These are phyloP conservation scores for Labia minor DNA, from an alignment of 2,888 invertebrate species.

Conservation along the genomic window DNA sequence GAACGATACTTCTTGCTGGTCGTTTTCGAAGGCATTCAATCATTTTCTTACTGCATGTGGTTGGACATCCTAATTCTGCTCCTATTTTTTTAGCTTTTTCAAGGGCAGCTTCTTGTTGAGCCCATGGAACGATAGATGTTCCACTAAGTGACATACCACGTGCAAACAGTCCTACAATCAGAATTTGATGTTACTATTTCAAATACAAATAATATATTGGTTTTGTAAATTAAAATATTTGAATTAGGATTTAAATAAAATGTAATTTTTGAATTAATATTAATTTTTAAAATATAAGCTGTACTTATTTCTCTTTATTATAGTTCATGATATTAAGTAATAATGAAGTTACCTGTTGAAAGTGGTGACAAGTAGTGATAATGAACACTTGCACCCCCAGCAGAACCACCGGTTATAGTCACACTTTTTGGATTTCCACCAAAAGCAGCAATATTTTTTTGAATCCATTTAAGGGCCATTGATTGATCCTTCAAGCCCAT, in stretches of 20 bases:
- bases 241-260: too few species aligned
- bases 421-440: constrained; percentile 60
- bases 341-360: constrained; percentile 42
- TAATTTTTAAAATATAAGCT: too few species aligned
- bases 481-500: constrained; percentile 64
- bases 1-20: constrained; percentile 49
- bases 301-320: too few species aligned
- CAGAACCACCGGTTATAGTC: constrained; percentile 57
- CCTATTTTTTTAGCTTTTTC: constrained; percentile 53
- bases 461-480: constrained; percentile 57
- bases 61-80: constrained; percentile 51
- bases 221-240: too few species aligned
- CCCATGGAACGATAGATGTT: constrained; percentile 51
- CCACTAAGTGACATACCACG: constrained; percentile 62
- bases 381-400: constrained; percentile 65
- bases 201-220: too few species aligned
- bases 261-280: too few species aligned
- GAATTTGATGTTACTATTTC: too few species aligned
- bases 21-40: constrained; percentile 52
- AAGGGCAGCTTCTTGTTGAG: constrained; percentile 44
- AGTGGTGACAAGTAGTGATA: constrained; percentile 56
- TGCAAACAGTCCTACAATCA: constrained; percentile 45
- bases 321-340: too few species aligned
- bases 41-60: constrained; percentile 41
- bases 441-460: constrained; percentile 55